Evolutionary conservation across 1,140 invertebrate species (phyloP).

Genomic region (Camponotus vicinus): DNA sequence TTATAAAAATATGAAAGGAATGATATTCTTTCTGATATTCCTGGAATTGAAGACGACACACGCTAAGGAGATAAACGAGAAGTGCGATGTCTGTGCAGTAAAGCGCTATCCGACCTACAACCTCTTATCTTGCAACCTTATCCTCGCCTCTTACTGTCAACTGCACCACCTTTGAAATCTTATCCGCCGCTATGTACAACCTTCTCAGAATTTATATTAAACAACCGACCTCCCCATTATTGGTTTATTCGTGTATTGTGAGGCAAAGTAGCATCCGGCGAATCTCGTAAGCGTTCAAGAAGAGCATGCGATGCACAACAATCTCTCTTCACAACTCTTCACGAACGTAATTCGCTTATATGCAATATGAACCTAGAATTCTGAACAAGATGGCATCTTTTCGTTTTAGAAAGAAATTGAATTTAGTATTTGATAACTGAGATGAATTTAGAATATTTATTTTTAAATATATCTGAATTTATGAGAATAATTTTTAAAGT

Average conservation of each 20-base stretch:
- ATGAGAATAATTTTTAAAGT: neutral
- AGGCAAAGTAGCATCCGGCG: conserved; percentile 14
- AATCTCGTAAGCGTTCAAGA: neutral
- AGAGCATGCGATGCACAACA: neutral
- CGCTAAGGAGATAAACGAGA: conserved; percentile 40
- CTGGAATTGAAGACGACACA: neutral
- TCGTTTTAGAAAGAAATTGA: conserved; percentile 38
- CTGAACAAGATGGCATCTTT: neutral
- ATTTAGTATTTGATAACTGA: neutral
- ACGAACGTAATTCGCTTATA: neutral
- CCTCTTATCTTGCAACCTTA: conserved; percentile 57
- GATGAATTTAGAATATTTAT: neutral
- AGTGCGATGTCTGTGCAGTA: conserved; percentile 19
- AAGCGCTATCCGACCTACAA: conserved; percentile 53
- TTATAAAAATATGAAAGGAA: conserved; percentile 13
- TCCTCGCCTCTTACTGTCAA: conserved; percentile 41
- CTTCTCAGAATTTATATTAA: conserved; percentile 80
- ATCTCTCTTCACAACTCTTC: neutral
- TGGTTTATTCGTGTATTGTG: conserved; percentile 51
- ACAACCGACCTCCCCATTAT: conserved; percentile 69
- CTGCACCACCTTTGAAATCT: conserved; percentile 78
- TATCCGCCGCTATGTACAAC: conserved; percentile 54
- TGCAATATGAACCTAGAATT: conserved; percentile 21
- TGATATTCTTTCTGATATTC: neutral
- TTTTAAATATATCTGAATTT: neutral